Evolutionary conservation across 2,888 invertebrate species (phyloP).

Genomic region (Macrosiphum euphorbiae): DNA sequence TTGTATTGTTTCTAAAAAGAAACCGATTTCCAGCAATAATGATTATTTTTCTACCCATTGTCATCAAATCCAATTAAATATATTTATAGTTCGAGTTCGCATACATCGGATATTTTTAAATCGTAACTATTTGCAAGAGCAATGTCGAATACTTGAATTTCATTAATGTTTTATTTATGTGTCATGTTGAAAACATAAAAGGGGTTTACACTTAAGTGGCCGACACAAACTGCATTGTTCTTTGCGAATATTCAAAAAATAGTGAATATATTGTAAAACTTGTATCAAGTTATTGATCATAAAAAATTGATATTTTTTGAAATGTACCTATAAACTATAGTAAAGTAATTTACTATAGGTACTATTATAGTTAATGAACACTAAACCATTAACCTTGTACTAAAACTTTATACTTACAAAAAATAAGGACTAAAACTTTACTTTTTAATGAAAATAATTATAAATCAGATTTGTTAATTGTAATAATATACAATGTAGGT

Average conservation of each 20-base stretch:
- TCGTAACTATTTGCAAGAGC: constrained; percentile 27
- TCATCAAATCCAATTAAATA: constrained; percentile 32
- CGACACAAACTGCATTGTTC: constrained; percentile 12
- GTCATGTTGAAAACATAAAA: constrained; percentile 41
- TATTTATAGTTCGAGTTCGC: background rate
- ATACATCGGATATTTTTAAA: background rate
- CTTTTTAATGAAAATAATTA: background rate
- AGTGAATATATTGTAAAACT: background rate
- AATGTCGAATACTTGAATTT: constrained; percentile 14
- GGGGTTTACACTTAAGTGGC: background rate
- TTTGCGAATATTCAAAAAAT: background rate
- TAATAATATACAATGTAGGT: background rate
- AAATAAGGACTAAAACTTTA: background rate
- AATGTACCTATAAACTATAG: background rate
- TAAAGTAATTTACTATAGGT: too few species aligned
- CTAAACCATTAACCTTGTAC: background rate
- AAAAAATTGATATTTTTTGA: background rate
- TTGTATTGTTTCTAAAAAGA: background rate
- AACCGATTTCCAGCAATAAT: background rate
- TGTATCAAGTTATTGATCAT: background rate
- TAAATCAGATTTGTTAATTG: background rate
- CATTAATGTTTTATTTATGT: constrained; percentile 22
- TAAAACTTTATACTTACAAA: background rate
- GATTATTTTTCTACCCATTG: background rate
- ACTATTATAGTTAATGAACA: background rate